A percentile compares a stretch with the other conserved stretches of the same genome.
Evolutionary conservation across 1,140 invertebrate species (phyloP).

Genomic region (Atta colombica): DNA sequence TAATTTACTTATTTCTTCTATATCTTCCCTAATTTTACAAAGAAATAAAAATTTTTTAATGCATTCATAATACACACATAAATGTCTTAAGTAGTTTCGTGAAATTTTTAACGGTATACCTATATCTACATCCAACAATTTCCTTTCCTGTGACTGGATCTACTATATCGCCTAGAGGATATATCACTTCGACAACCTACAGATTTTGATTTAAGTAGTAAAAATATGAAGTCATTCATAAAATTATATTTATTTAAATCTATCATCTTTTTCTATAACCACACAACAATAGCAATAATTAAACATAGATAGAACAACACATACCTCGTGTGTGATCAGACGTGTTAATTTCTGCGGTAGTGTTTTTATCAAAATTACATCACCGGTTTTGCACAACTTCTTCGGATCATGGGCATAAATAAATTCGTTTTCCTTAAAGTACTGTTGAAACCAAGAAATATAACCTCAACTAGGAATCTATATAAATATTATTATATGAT

Average conservation of each 20-base stretch:
- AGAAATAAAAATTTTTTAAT: constrained; percentile 24
- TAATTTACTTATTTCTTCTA: constrained; percentile 89
- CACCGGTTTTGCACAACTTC: constrained; percentile 92
- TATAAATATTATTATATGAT: constrained; percentile 5
- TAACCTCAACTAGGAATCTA: constrained; percentile 73
- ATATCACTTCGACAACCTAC: constrained; percentile 91
- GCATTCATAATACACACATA: background rate
- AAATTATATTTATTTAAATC: background rate
- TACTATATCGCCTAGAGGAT: constrained; percentile 93
- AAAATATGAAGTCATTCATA: background rate
- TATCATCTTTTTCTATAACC: background rate
- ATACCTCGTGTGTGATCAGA: constrained; percentile 91
- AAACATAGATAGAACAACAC: background rate
- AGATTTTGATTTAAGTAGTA: constrained; percentile 11
- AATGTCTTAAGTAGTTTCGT: background rate
- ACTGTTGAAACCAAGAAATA: constrained; percentile 88
- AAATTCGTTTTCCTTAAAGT: constrained; percentile 91
- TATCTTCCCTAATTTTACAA: constrained; percentile 88
- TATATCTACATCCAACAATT: constrained; percentile 90
- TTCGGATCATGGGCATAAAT: constrained; percentile 92
- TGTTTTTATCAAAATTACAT: constrained; percentile 92
- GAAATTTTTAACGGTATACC: constrained; percentile 78
- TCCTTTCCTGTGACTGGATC: constrained; percentile 95
- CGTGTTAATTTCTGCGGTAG: constrained; percentile 91
- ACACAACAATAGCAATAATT: background rate